These are phyloP conservation scores for Coracopsis vasa DNA, from an alignment of 2,113 vertebrate species.

Conservation along the genomic window DNA sequence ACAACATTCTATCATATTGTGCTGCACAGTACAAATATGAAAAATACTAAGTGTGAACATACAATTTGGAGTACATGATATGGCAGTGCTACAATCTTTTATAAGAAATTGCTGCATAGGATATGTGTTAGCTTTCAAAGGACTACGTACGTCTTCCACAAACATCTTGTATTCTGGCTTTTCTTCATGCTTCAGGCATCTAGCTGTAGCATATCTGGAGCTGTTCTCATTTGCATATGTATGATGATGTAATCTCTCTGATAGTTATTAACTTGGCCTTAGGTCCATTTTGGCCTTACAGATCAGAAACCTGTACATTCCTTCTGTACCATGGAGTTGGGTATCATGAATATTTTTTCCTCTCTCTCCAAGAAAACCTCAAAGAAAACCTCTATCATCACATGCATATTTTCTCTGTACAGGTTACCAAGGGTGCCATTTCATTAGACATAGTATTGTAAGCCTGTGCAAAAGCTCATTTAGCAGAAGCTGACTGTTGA, in stretches of 20 bases:
- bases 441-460: slow-evolving; percentile 30
- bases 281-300: not conserved
- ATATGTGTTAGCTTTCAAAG: not conserved
- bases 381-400: not conserved
- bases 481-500: slow-evolving; percentile 50
- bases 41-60: not conserved
- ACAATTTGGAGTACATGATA: not conserved
- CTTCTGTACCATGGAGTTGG: not conserved
- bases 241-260: not conserved
- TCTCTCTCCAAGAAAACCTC: not conserved
- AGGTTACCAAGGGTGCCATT: slow-evolving; percentile 27
- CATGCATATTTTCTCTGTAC: not conserved
- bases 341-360: not conserved
- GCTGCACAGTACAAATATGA: not conserved
- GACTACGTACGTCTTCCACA: not conserved
- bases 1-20: not conserved
- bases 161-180: not conserved
- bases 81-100: not conserved
- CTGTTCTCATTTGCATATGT: not conserved
- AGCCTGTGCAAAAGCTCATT: slow-evolving; percentile 46
- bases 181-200: not conserved
- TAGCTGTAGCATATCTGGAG: not conserved
- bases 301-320: not conserved
- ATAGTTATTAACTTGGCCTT: not conserved
- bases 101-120: not conserved